phyloP scores from a whole-genome alignment of 2,797 vertebrate species.

The Centroberyx gerrardi region DNA sequence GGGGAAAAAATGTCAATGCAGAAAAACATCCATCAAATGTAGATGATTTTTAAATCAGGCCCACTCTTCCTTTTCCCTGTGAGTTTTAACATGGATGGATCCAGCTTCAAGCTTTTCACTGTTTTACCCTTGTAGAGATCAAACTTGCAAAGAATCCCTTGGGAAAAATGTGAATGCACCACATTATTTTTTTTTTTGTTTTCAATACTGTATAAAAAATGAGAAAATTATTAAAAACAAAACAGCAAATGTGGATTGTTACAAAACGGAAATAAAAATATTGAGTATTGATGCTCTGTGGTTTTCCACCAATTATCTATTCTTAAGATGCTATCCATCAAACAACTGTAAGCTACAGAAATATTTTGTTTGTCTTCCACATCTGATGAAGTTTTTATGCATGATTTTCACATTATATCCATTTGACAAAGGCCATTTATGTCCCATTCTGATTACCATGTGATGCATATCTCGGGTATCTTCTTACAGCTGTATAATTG shows the following conservation, averaged over 20 bases:
- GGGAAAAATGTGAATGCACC: slow-evolving; percentile 98
- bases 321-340: slow-evolving; percentile 1
- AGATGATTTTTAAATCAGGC: slow-evolving; percentile 92
- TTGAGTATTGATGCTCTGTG: slow-evolving; percentile 70
- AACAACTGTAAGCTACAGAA: background rate
- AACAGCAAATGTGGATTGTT: slow-evolving; percentile 87
- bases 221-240: slow-evolving; percentile 88
- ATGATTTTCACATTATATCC: background rate
- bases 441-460: background rate
- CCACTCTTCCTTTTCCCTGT: slow-evolving; percentile 87
- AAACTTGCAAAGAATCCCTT: slow-evolving; percentile 93
- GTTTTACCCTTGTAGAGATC: slow-evolving; percentile 95
- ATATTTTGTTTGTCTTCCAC: slow-evolving; percentile 20
- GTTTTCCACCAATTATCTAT: slow-evolving; percentile 39
- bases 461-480: background rate
- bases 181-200: slow-evolving; percentile 89
- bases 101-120: slow-evolving; percentile 94
- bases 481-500: background rate
- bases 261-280: slow-evolving; percentile 85
- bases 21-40: slow-evolving; percentile 90
- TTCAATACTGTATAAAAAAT: slow-evolving; percentile 96
- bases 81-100: slow-evolving; percentile 92
- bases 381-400: background rate
- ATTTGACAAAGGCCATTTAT: background rate
- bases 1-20: slow-evolving; percentile 73